Percentiles rank a stretch among this genome's conserved stretches.
These are phyloP conservation scores for Lophura swinhoii DNA, from an alignment of 2,797 vertebrate species.

Conservation along the genomic window DNA sequence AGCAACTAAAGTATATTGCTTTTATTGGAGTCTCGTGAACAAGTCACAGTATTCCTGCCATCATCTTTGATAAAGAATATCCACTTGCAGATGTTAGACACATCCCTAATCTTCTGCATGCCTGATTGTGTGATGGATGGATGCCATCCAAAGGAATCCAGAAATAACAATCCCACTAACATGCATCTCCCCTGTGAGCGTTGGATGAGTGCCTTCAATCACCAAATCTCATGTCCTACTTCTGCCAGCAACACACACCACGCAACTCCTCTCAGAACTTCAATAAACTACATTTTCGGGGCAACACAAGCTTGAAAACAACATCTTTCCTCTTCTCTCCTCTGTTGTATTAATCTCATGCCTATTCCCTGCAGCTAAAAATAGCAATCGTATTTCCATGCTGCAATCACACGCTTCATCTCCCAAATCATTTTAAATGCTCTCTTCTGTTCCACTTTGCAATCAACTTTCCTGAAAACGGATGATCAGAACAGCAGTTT, in stretches of 20 bases:
- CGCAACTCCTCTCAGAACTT: not conserved
- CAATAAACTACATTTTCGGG: not conserved
- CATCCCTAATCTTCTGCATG: not conserved
- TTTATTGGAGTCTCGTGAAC: not conserved
- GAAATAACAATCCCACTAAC: not conserved
- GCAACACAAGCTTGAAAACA: not conserved
- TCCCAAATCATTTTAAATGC: slow-evolving; percentile 63
- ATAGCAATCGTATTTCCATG: slow-evolving; percentile 53
- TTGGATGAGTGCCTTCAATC: not conserved
- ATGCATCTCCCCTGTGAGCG: not conserved
- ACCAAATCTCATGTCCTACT: not conserved
- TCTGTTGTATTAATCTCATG: not conserved
- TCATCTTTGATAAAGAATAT: not conserved
- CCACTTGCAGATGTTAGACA: not conserved
- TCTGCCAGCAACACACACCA: not conserved
- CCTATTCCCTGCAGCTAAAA: slow-evolving; percentile 40
- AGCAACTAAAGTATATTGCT: not conserved
- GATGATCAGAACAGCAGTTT: slow-evolving; percentile 56
- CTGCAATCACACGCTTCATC: slow-evolving; percentile 62
- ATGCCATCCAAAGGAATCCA: not conserved
- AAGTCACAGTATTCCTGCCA: not conserved
- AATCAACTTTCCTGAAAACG: slow-evolving; percentile 61
- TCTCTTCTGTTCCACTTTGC: slow-evolving; percentile 58
- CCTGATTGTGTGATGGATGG: not conserved
- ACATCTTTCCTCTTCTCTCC: not conserved